A percentile compares a stretch with the other conserved stretches of the same genome.
Conservation (phyloP, 2,113 vertebrate species). For the Oryctolagus cuniculus region mOryCun1.1 NC_091436.1:118603501-118604000, state of each 20-base stretch:
- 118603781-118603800: not conserved
- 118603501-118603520: too few relatives aligned
- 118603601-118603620: not conserved
- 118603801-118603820: not conserved
- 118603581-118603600: too few relatives aligned
- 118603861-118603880: not conserved
- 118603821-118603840: not conserved
- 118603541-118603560: too few relatives aligned
- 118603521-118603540: too few relatives aligned
- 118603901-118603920: not conserved
- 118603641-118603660: not conserved
- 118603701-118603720: not conserved
- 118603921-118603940: constrained; percentile 19
- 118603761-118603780: not conserved
- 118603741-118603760: not conserved
- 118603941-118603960: not conserved
- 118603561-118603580: too few relatives aligned
- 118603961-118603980: not conserved
- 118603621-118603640: not conserved
- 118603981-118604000: not conserved
- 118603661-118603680: not conserved
- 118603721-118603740: not conserved
- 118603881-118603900: not conserved
- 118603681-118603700: not conserved
- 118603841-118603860: not conserved